Base-by-base conservation (phyloP, 2,888 invertebrate species). In the Tenodera sinensis region DNA sequence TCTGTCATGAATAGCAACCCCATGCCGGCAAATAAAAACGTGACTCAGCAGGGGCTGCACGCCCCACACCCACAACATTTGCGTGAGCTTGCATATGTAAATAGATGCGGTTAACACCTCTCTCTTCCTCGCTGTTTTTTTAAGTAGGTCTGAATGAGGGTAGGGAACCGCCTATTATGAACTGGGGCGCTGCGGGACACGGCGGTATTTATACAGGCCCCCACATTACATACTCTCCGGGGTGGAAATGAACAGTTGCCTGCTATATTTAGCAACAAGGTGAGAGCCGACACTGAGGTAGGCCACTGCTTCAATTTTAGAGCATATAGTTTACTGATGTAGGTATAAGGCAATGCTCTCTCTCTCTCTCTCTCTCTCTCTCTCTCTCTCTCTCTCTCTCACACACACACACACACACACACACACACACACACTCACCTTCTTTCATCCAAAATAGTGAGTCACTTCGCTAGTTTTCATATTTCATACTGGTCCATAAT, bases 41-140 rank as follows among this genome's bases (percentile, higher is more conserved):
- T 86, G 86, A 86, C 86, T 86, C 81, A 28, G 86, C 86, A 86
- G 15, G 81, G 28, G 25, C 81, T 20, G 25, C 42, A 8, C 34
- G 15, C 54, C 54, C 71, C 20, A 28, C 54, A 2, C 81, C 28
- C 27, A 28, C 81, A 86, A 81, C 86, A 86, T 86, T 86, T 42
- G 86, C 86, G 86, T 86, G 86, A 86, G 81, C 71, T 81, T 86
- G 86, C 86, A 86, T 86, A 86, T 86, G 81, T 81, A 86, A 81
- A 86, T 86, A 86, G 86, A 86, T 28, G 86, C 81, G 81, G 81
- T 86, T 86, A 86, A 86, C 86, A 81, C 81, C 86, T 86, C 86
- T 85, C 28, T 30, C 30, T 54, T 28, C 81, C 86, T 86, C 86
- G 27, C 28, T 30, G 25, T 54, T 34, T 54, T 86, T 86, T 86